Evolutionary conservation across 2,797 vertebrate species (phyloP), one percentile per base, ranked within the genome.

Genomic region (Cuniculus paca): DNA sequence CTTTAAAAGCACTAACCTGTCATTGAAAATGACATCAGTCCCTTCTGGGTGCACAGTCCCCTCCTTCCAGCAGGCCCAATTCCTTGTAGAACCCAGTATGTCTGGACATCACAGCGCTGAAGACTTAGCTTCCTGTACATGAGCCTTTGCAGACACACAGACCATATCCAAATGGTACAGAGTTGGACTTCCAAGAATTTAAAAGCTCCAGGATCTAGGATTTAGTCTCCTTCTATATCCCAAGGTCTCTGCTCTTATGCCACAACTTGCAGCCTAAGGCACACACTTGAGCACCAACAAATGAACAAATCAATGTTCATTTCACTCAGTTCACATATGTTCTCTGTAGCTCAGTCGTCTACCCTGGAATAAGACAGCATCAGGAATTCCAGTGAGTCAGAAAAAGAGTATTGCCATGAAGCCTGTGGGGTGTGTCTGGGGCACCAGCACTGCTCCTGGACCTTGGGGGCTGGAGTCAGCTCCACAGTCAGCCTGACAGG

Each of bases 391-490:
- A 10, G 74, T 22, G n/a, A 60, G 28, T 19, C 82, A 14, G 39
- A 6, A 4, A 20, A 6, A 39, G 24, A 48, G 2, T 1, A 19
- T 9, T 17, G 45, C 19, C 19, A 22, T 36, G 19, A 42, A 58
- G 39, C 4, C 39, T 20, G 28, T n/a, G n/a, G 2, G 3, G 52
- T 65, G 0, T 13, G 10, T 34, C 26, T 9, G 19, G 9, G 5
- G 31, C 0, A 2, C 6, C n/a, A 26, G 9, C 45, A 39, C 34
- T 58, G 70, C 13, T 42, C 11, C 22, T 0, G 9, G 5, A 1
- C 5, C 6, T 2, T 52, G n/a, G 31, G 31, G 11, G 16, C 56
- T 2, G 13, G 24, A 16, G 50, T 14, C 60, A 24, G 1, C n/a
- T 50, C 22, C 48, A 54, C 28, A 58, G 42, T 20, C 2, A 16